These are phyloP conservation scores for Mionectes macconnelli DNA, from an alignment of 2,113 vertebrate genomes.

Conservation along the genomic window DNA sequence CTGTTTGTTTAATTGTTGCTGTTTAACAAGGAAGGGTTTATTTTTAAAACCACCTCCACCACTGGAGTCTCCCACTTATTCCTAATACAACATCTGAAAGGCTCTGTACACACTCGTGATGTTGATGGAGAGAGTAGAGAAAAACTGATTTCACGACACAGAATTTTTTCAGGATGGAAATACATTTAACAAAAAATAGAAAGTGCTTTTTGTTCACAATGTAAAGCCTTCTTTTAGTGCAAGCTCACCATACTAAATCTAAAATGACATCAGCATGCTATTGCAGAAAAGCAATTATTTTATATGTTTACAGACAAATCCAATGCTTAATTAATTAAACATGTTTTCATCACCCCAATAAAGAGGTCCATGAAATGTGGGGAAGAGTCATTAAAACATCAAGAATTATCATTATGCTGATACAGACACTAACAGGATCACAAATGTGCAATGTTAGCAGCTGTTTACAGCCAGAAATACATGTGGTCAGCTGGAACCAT, in stretches of 20 bases:
- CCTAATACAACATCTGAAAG: not conserved
- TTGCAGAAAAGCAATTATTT: not conserved
- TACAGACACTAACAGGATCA: not conserved
- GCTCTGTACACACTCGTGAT: not conserved
- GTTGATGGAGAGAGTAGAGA: not conserved
- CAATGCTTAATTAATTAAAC: not conserved
- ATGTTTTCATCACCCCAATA: not conserved
- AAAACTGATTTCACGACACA: not conserved
- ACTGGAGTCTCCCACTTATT: not conserved
- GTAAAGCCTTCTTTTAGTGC: not conserved
- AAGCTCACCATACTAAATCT: not conserved
- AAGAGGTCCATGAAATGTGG: not conserved
- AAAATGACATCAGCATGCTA: not conserved
- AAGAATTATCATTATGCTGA: not conserved
- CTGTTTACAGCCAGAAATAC: not conserved
- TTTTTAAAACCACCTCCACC: not conserved
- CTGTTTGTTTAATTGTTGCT: not conserved
- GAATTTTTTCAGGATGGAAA: not conserved
- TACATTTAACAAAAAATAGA: not conserved
- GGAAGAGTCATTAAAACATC: not conserved
- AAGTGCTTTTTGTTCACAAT: not conserved
- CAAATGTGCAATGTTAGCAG: not conserved
- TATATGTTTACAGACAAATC: not conserved
- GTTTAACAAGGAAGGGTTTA: not conserved
- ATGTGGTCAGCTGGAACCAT: not conserved